Evolutionary conservation across 2,888 invertebrate species (phyloP).

Genomic region (Anoncus sp.): DNA sequence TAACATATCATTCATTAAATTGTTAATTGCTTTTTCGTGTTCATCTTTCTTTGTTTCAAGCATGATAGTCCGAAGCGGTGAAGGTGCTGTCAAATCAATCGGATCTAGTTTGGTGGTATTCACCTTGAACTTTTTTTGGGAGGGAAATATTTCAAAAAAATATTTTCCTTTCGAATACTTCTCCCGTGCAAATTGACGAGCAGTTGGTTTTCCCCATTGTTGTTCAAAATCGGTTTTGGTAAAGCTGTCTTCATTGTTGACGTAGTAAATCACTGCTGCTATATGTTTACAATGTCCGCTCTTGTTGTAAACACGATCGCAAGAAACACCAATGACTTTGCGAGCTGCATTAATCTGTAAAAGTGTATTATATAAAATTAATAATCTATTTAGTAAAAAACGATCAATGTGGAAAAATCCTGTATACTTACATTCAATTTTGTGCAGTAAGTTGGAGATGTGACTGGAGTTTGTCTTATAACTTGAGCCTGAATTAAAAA

Average conservation of each 20-base stretch:
- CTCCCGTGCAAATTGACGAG: slow-evolving; percentile 7
- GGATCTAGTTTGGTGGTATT: not conserved
- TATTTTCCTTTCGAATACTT: not conserved
- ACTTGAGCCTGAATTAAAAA: slow-evolving; percentile 6
- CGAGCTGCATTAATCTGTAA: slow-evolving; percentile 1
- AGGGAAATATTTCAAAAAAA: slow-evolving; percentile 4
- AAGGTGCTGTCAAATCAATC: not conserved
- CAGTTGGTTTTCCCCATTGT: slow-evolving; percentile 8
- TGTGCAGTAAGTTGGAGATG: not conserved
- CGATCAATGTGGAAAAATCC: not conserved
- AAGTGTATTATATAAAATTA: not conserved
- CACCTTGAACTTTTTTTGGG: not conserved
- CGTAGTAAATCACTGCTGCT: not conserved
- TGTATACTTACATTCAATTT: slow-evolving; percentile 1
- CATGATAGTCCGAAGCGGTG: not conserved
- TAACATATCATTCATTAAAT: not conserved
- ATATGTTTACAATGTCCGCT: slow-evolving; percentile 1
- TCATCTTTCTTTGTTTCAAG: slow-evolving; percentile 1
- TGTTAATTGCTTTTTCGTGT: not conserved
- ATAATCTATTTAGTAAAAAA: not conserved
- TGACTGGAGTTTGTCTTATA: not conserved
- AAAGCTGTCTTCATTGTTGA: not conserved
- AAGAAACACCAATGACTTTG: not conserved
- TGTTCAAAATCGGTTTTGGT: not conserved
- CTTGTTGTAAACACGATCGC: not conserved